Evolutionary conservation across 2,113 vertebrate genomes (phyloP).

Genomic region (Struthio camelus): DNA sequence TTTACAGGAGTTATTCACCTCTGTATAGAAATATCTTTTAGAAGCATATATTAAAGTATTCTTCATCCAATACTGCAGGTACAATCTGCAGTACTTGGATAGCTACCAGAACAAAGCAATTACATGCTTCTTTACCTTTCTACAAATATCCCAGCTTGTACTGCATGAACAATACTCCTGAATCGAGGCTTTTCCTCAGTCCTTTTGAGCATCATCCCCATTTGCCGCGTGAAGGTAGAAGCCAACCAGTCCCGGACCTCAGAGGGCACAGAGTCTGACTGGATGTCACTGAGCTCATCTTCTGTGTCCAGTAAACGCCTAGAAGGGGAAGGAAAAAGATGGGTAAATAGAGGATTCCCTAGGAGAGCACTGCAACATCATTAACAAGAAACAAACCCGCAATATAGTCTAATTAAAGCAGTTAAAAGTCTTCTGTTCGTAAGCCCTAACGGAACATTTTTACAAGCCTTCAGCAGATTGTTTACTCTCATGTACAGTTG

Average conservation of each 20-base stretch:
- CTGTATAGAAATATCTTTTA: not conserved
- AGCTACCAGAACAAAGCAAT: not conserved
- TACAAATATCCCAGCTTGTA: constrained; percentile 98
- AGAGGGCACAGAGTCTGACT: constrained; percentile 95
- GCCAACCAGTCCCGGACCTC: constrained; percentile 99
- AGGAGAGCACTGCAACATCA: not conserved
- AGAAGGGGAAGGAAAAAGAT: not conserved
- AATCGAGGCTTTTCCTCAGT: constrained; percentile 95
- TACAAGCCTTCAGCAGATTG: not conserved
- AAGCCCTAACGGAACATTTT: not conserved
- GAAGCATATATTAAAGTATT: not conserved
- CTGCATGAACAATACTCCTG: constrained; percentile 95
- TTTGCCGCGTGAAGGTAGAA: constrained; percentile 95
- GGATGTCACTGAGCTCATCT: constrained; percentile 97
- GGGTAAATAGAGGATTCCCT: not conserved
- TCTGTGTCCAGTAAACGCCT: constrained; percentile 95
- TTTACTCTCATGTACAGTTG: not conserved
- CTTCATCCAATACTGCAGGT: not conserved
- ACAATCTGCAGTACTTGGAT: not conserved
- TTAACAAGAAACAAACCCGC: not conserved
- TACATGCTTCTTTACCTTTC: constrained; percentile 83
- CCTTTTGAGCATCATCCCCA: constrained; percentile 95
- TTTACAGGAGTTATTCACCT: not conserved
- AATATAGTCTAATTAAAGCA: not conserved
- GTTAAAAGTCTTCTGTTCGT: not conserved